A percentile compares a stretch with the other conserved stretches of the same genome.
Evolutionary conservation across 2,797 vertebrate genomes (phyloP).

Genomic region (Melanotaenia pygmaea): DNA sequence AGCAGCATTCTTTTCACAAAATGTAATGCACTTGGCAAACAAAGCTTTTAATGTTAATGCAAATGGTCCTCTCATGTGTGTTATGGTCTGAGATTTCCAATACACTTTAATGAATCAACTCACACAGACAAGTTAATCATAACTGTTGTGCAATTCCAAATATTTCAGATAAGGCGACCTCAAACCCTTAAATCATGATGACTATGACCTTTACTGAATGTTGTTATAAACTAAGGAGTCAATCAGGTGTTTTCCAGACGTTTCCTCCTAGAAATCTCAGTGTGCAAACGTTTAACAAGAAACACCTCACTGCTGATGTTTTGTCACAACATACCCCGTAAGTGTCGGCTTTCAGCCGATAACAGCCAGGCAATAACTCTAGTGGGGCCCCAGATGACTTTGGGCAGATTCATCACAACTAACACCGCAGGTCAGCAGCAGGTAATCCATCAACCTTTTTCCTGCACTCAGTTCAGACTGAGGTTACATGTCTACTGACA

Average conservation of each 20-base stretch:
- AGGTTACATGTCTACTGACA: conserved; percentile 67
- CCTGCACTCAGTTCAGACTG: conserved; percentile 55
- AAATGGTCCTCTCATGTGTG: conserved; percentile 11
- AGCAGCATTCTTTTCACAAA: conserved; percentile 34
- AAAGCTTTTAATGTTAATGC: conserved; percentile 13
- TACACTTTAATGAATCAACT: conserved; percentile 25
- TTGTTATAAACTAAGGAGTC: not conserved
- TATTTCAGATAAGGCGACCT: conserved; percentile 17
- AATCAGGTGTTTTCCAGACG: conserved; percentile 11
- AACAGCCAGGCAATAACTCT: conserved; percentile 89
- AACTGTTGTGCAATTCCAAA: conserved; percentile 16
- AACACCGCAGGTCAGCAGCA: conserved; percentile 87
- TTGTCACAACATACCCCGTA: conserved; percentile 78
- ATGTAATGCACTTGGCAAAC: conserved; percentile 37
- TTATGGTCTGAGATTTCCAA: conserved; percentile 24
- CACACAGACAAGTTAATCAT: conserved; percentile 8
- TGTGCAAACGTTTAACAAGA: conserved; percentile 80
- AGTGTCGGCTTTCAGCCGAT: conserved; percentile 89
- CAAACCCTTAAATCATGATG: not conserved
- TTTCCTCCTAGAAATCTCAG: conserved; percentile 42
- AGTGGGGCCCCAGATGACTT: conserved; percentile 92
- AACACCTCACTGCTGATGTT: conserved; percentile 75
- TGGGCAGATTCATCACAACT: conserved; percentile 94
- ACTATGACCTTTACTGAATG: not conserved
- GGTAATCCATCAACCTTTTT: conserved; percentile 90